Evolutionary conservation across 2,797 vertebrate species (phyloP).

Genomic region (Oreortyx pictus): DNA sequence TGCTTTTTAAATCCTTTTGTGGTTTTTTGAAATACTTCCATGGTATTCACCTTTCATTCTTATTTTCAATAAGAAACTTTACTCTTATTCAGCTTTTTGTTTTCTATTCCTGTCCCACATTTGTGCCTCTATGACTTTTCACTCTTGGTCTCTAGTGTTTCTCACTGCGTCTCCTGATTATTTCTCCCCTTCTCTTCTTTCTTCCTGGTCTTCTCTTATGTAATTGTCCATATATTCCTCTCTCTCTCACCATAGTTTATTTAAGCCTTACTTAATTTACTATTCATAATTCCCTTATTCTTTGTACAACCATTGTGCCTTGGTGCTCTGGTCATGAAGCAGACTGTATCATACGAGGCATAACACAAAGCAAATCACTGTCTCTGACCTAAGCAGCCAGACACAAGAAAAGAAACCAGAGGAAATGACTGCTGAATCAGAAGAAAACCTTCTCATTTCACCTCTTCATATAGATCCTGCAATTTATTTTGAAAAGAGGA

Average conservation of each 20-base stretch:
- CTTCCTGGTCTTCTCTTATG: background rate
- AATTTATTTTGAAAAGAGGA: background rate
- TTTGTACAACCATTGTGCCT: slow-evolving; percentile 2
- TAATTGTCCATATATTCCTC: background rate
- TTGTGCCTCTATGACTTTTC: background rate
- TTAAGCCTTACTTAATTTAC: slow-evolving; percentile 20
- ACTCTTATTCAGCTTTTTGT: background rate
- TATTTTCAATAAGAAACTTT: background rate
- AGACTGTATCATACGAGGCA: background rate
- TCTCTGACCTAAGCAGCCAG: slow-evolving; percentile 36
- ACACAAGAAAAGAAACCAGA: slow-evolving; percentile 36
- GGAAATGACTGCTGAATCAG: background rate
- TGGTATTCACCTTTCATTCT: background rate
- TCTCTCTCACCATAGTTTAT: background rate
- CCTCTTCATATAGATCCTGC: background rate
- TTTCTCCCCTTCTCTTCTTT: background rate
- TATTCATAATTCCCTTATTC: slow-evolving; percentile 39
- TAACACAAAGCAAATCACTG: slow-evolving; percentile 22
- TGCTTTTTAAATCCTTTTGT: background rate
- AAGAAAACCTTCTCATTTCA: slow-evolving; percentile 48
- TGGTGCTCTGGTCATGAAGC: background rate
- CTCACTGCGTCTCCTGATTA: background rate
- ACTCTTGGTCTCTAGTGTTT: background rate
- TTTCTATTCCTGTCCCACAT: background rate
- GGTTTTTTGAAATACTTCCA: background rate